phyloP scores from a whole-genome alignment of 2,113 vertebrate genomes.

The Amazona guildingii region DNA sequence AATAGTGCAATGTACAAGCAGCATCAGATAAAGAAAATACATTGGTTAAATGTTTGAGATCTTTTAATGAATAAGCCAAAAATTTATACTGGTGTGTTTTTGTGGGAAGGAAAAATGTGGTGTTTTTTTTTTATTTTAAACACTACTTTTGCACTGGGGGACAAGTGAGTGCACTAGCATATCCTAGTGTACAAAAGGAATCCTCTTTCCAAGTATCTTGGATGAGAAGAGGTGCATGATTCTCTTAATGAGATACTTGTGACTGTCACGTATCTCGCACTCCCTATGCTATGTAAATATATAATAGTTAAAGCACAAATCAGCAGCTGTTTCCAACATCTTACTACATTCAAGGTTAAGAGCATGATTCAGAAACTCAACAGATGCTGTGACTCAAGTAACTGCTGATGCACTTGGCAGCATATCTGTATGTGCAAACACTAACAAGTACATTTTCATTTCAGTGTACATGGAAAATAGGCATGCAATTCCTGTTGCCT shows the following conservation, averaged over 20 bases:
- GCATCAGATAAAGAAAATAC: neutral
- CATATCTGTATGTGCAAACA: conserved; percentile 50
- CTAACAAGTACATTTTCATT: conserved; percentile 35
- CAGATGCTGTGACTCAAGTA: conserved; percentile 66
- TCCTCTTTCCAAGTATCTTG: neutral
- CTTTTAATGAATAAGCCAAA: neutral
- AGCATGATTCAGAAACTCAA: conserved; percentile 57
- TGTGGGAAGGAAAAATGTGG: rapidly evolving
- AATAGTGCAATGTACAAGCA: neutral
- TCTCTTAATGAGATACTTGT: neutral
- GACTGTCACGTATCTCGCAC: neutral
- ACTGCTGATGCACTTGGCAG: conserved; percentile 61
- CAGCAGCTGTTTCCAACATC: conserved; percentile 7
- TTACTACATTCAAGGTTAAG: conserved; percentile 32
- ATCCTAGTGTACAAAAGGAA: neutral
- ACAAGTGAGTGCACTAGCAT: neutral
- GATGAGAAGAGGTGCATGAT: neutral
- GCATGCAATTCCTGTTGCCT: neutral
- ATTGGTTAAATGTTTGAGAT: neutral
- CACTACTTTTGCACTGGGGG: neutral
- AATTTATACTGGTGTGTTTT: neutral
- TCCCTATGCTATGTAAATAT: neutral
- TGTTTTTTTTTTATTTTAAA: neutral
- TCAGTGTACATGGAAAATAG: neutral
- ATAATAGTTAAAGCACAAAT: neutral